phyloP scores from a whole-genome alignment of 1,140 invertebrate genomes.

The Drosophila ironensis region DNA sequence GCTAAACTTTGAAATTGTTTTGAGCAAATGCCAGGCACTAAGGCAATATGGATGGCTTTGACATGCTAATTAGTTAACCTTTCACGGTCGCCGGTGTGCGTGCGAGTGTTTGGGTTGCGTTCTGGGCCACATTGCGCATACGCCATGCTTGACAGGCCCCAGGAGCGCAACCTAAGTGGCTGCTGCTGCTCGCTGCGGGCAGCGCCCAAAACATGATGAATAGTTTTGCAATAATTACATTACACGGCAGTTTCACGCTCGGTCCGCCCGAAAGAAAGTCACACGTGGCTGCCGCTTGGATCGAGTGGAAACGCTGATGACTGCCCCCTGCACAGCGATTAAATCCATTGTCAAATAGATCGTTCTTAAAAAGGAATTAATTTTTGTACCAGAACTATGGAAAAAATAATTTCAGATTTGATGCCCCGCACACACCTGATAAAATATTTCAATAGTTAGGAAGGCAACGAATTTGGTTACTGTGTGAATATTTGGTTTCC shows the following conservation, averaged over 20 bases:
- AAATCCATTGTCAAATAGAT: background rate
- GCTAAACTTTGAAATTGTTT: conserved; percentile 28
- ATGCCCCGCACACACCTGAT: no score
- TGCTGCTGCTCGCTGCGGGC: conserved; percentile 39
- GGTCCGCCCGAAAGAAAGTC: conserved; percentile 54
- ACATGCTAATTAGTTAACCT: conserved; percentile 75
- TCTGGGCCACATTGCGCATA: conserved; percentile 26
- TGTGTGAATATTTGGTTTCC: conserved; percentile 17
- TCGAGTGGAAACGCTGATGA: conserved; percentile 19
- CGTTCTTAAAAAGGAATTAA: no score
- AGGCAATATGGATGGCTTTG: conserved; percentile 68
- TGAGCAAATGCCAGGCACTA: conserved; percentile 15
- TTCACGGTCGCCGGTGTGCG: conserved; percentile 6
- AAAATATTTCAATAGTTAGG: no score
- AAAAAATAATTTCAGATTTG: no score
- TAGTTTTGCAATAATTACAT: conserved; percentile 77
- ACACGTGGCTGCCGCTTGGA: conserved; percentile 59
- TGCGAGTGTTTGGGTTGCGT: background rate
- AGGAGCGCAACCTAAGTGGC: conserved; percentile 47
- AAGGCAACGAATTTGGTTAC: background rate
- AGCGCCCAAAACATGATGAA: conserved; percentile 69
- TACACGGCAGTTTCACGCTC: conserved; percentile 68
- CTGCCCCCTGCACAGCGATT: conserved; percentile 4
- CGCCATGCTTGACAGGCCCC: conserved; percentile 38
- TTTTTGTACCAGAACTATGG: no score